Percentiles rank a stretch among this genome's conserved stretches.
Evolutionary conservation across 2,797 vertebrate genomes (phyloP).

Genomic region (Pelodytes ibericus): DNA sequence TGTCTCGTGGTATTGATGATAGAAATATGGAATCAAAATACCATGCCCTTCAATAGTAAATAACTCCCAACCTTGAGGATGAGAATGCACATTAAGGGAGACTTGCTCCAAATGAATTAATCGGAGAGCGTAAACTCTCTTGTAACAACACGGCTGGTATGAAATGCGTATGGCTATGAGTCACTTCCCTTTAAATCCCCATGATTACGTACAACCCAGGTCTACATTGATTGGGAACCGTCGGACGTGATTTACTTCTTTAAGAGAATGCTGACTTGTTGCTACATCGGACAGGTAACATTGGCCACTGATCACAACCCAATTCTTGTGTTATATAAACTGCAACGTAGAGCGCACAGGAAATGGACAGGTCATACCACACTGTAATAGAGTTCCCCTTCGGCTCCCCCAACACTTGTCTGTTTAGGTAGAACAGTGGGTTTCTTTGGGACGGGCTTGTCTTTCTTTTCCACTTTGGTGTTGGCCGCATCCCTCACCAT

Average conservation of each 20-base stretch:
- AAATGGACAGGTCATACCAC: conserved; percentile 36
- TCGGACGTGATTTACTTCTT: not conserved
- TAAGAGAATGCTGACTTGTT: not conserved
- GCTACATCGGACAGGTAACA: not conserved
- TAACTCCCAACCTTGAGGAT: too few species aligned
- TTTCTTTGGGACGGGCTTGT: not conserved
- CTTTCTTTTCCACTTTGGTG: conserved; percentile 57
- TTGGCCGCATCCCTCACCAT: conserved; percentile 59
- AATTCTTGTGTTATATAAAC: not conserved
- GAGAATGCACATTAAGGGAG: too few species aligned
- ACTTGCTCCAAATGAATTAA: too few species aligned
- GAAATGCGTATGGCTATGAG: too few species aligned
- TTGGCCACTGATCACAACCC: not conserved
- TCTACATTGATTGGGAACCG: too few species aligned
- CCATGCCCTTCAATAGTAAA: too few species aligned
- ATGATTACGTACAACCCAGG: too few species aligned
- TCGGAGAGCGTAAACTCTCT: too few species aligned
- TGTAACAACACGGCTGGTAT: too few species aligned
- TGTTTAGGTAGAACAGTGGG: not conserved
- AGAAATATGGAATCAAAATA: too few species aligned
- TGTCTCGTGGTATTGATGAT: too few species aligned
- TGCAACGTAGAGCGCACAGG: not conserved
- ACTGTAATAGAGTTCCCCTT: conserved; percentile 51
- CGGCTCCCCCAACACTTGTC: not conserved
- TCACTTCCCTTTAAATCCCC: too few species aligned